Base-by-base conservation (phyloP, 2,113 vertebrate genomes). In the Calidris pugnax region DNA sequence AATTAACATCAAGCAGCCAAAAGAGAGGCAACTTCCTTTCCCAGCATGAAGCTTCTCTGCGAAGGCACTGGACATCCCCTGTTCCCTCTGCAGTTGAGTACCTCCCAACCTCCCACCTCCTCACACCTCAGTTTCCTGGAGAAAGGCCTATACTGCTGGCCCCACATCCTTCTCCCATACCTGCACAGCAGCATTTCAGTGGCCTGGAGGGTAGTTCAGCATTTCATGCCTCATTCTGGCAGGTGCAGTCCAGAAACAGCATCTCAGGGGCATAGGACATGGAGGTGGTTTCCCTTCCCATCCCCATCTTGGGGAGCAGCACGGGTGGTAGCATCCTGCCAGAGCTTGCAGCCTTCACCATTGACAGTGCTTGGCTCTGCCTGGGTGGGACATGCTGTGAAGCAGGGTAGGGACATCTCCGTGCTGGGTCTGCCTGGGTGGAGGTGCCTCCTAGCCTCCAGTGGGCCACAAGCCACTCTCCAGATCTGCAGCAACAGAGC, bases 161-260 rank as follows among this genome's bases (percentile, higher is more conserved):
- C 60, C 32, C 14, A n/a, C 32, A 11, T 80, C 62, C 30, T 78
- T 62, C n/a, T 73, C 33, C 13, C 5, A 3, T 28, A 32, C 10
- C 77, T 41, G 55, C 10, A 32, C 24, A 68, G 57, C 79, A 93
- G n/a, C 27, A 50, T 87, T 93, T 94, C 85, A 78, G 32, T 96
- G 59, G 59, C 8, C 27, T 93, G 79, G 43, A 95, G 77, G 66
- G 73, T 87, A 95, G 93, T 87, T 96, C 72, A 92, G 85, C 93
- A 80, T 95, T 94, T 96, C 83, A 82, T 17, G 11, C 87, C 96
- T 96, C 81, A 62, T 80, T 83, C 45, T 87, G 55, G 35, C 43
- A 66, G 47, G 6, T 84, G n/a, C 57, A 57, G 55, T 24, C 37
- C 68, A 62, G 26, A 83, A 75, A 26, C 35, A 35, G 30, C 47